Evolutionary conservation across 2,113 vertebrate genomes (phyloP).

Genomic region (Chaetodon auriga): DNA sequence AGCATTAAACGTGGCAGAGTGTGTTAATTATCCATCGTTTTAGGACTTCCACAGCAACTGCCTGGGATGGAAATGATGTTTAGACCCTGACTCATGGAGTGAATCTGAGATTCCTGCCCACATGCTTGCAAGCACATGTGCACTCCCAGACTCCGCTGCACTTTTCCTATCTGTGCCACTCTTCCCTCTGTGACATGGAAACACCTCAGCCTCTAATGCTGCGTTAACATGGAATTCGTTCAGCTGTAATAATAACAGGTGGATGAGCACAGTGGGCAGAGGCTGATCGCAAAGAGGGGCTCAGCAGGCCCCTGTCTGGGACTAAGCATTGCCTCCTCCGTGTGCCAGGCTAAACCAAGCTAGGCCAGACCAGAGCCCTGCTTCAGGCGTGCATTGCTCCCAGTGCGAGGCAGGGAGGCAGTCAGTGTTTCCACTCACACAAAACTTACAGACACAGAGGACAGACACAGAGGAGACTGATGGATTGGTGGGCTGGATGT

Average conservation of each 20-base stretch:
- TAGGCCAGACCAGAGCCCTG: constrained; percentile 27
- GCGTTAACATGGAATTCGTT: constrained; percentile 64
- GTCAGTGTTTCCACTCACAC: constrained; percentile 70
- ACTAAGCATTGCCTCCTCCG: constrained; percentile 54
- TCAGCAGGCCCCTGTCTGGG: constrained; percentile 35
- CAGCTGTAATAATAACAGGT: constrained; percentile 75
- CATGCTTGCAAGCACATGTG: constrained; percentile 57
- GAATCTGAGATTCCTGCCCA: constrained; percentile 57
- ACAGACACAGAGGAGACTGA: constrained; percentile 57
- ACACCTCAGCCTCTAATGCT: constrained; percentile 38
- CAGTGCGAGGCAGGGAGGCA: constrained; percentile 36
- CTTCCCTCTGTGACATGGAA: constrained; percentile 26
- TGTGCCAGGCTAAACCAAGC: constrained; percentile 28
- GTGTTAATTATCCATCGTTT: constrained; percentile 64
- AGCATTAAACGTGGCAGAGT: constrained; percentile 42
- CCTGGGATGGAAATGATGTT: constrained; percentile 66
- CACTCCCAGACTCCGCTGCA: constrained; percentile 28
- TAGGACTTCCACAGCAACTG: constrained; percentile 56
- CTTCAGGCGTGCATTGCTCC: constrained; percentile 40
- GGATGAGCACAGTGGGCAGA: constrained; percentile 40
- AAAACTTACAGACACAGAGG: constrained; percentile 43
- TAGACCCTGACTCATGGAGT: constrained; percentile 72
- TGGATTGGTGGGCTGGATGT: constrained; percentile 52
- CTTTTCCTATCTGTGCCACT: constrained; percentile 38
- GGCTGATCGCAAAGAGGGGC: constrained; percentile 55